phyloP scores from a whole-genome alignment of 2,113 vertebrate genomes.

The Lampris incognitus region DNA sequence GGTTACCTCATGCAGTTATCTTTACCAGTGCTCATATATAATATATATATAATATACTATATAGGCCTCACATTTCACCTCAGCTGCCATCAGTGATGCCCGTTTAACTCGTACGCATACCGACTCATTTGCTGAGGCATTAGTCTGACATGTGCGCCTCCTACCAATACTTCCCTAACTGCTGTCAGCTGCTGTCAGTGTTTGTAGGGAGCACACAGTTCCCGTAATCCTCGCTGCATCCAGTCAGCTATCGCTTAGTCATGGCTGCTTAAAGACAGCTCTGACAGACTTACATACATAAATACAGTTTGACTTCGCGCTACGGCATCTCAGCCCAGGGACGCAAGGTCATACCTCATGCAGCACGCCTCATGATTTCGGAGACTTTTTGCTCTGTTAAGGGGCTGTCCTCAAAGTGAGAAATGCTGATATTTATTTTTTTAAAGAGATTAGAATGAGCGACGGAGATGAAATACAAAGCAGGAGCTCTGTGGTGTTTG shows the following conservation, averaged over 20 bases:
- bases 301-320: slow-evolving; percentile 31
- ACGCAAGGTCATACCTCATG: slow-evolving; percentile 64
- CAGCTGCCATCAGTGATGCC: neutral
- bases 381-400: slow-evolving; percentile 31
- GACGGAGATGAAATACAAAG: too few relatives aligned
- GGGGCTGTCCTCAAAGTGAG: slow-evolving; percentile 41
- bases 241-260: slow-evolving; percentile 55
- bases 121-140: neutral
- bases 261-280: slow-evolving; percentile 62
- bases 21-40: too few relatives aligned
- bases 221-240: slow-evolving; percentile 31
- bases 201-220: slow-evolving; percentile 1
- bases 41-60: too few relatives aligned
- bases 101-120: neutral
- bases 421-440: slow-evolving; percentile 8
- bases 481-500: too few relatives aligned
- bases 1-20: too few relatives aligned
- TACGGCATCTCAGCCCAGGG: slow-evolving; percentile 52
- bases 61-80: neutral
- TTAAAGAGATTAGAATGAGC: too few relatives aligned
- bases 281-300: slow-evolving; percentile 53
- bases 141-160: slow-evolving; percentile 9
- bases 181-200: slow-evolving; percentile 9
- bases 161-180: neutral
- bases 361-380: slow-evolving; percentile 34